Evolutionary conservation across 2,888 invertebrate species (phyloP).

Genomic region (Chymomyza amoena): DNA sequence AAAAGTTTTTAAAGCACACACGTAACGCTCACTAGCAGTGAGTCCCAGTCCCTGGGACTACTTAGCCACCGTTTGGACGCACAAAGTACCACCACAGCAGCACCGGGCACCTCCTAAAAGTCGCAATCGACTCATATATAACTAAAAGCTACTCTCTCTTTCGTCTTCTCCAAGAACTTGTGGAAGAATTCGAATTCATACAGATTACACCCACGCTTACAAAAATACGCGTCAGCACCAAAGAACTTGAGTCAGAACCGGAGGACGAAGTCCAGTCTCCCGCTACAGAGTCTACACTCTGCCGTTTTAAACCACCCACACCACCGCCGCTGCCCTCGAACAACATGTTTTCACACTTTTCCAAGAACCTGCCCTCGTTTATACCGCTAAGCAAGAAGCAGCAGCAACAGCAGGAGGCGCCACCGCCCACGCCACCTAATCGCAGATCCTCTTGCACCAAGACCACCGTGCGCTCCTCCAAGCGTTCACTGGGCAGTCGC

Average conservation of each 20-base stretch:
- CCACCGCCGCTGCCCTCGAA: conserved; percentile 7
- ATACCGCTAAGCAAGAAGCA: conserved; percentile 80
- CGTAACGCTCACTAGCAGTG: conserved; percentile 55
- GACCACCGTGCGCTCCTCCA: conserved; percentile 81
- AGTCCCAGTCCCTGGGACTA: conserved; percentile 12
- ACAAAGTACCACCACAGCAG: conserved; percentile 32
- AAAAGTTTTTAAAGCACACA: conserved; percentile 31
- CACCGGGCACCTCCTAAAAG: conserved; percentile 49
- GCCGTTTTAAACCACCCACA: neutral
- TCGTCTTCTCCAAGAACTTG: conserved; percentile 49
- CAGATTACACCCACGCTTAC: conserved; percentile 90
- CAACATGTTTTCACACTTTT: conserved; percentile 81
- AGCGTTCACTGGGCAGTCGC: conserved; percentile 62
- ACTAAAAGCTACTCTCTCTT: conserved; percentile 21
- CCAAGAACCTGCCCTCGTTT: conserved; percentile 82
- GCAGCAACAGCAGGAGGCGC: conserved; percentile 37
- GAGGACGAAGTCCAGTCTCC: neutral
- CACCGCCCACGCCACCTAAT: conserved; percentile 87
- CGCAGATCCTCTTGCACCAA: conserved; percentile 86
- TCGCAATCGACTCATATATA: conserved; percentile 21
- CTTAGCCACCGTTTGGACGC: neutral
- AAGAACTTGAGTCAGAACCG: conserved; percentile 50
- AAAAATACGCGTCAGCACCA: conserved; percentile 87
- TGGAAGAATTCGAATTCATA: conserved; percentile 86
- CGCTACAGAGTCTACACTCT: neutral